Conservation (phyloP, 2,113 vertebrate species). For the Sphaerodactylus townsendi region DNA sequence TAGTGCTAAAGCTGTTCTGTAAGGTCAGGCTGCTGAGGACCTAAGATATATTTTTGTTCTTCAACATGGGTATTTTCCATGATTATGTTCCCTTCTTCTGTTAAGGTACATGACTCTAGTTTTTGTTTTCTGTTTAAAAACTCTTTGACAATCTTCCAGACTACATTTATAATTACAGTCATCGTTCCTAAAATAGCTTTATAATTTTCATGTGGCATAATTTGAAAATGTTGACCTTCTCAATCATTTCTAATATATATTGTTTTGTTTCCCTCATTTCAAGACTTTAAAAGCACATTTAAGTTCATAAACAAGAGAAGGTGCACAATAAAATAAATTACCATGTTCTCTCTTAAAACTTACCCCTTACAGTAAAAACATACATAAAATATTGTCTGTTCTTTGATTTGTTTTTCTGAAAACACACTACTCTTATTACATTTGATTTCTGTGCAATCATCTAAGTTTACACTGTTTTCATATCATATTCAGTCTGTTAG, state of each 20-base stretch:
- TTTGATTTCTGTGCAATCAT: background rate
- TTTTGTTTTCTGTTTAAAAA: background rate
- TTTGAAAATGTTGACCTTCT: background rate
- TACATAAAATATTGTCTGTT: background rate
- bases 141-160: background rate
- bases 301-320: background rate
- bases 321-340: conserved; percentile 23
- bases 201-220: conserved; percentile 21
- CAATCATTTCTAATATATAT: conserved; percentile 9
- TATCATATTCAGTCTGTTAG: background rate
- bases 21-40: background rate
- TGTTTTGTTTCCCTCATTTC: background rate
- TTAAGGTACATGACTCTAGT: background rate
- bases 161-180: background rate
- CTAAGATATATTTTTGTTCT: background rate
- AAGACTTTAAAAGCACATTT: background rate
- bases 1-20: background rate
- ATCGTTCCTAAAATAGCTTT: conserved; percentile 6
- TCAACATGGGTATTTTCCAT: conserved; percentile 21
- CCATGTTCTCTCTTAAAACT: conserved; percentile 25
- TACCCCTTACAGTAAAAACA: background rate
- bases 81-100: background rate
- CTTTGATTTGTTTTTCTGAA: background rate
- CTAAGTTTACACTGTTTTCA: background rate
- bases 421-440: background rate